A percentile compares a stretch with the other conserved stretches of the same genome.
phyloP scores from a whole-genome alignment of 2,797 vertebrate genomes.

The Ispidina lecontei region DNA sequence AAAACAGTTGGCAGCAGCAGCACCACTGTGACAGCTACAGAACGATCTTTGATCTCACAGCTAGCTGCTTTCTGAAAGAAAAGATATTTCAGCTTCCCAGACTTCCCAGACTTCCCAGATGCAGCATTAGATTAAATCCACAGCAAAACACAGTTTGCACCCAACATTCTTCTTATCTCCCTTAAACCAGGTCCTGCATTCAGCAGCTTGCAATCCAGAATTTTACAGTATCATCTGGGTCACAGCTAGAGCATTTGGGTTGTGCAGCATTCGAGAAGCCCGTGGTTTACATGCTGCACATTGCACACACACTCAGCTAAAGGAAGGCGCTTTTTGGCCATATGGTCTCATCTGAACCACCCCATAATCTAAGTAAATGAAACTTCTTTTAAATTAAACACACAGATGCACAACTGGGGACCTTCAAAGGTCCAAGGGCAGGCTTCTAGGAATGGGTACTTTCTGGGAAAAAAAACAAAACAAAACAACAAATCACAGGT shows the following conservation, averaged over 20 bases:
- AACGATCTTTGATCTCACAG: background rate
- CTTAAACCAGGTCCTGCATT: background rate
- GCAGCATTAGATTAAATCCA: background rate
- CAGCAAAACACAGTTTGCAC: background rate
- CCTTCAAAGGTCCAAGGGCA: background rate
- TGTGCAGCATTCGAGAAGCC: background rate
- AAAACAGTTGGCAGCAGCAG: background rate
- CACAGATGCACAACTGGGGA: background rate
- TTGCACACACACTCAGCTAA: background rate
- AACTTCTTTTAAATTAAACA: background rate
- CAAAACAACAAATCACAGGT: background rate
- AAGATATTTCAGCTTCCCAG: background rate
- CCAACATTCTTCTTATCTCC: background rate
- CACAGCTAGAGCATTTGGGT: background rate
- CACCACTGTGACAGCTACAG: fast-evolving
- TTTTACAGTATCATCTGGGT: background rate
- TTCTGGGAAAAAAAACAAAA: background rate
- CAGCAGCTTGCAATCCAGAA: background rate
- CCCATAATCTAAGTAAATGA: background rate
- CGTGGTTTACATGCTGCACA: background rate
- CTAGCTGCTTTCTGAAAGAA: background rate
- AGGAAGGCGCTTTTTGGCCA: background rate
- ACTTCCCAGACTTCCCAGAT: background rate
- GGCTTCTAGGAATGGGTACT: fast-evolving
- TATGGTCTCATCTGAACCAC: background rate